These are phyloP conservation scores for Pachyseris speciosa DNA, from an alignment of 64 coral and sea anemone species.

Conservation along the genomic window DNA sequence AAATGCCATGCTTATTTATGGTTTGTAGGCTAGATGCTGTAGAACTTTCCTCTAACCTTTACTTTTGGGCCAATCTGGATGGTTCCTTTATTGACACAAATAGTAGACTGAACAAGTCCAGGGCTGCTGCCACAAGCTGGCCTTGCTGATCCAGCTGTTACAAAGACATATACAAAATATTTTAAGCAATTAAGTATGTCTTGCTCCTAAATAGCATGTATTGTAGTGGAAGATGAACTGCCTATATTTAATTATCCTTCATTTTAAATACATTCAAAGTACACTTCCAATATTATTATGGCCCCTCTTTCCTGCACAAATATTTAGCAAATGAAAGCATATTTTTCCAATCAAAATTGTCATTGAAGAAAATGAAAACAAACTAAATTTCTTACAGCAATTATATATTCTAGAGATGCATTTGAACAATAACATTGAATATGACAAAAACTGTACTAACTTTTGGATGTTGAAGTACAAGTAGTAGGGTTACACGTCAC, in stretches of 20 bases:
- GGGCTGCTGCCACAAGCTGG: not conserved
- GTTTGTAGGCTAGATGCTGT: not conserved
- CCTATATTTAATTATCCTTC: not conserved
- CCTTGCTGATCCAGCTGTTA: slow-evolving; percentile 7
- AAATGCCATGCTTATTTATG: too few relatives aligned
- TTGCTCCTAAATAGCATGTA: not conserved
- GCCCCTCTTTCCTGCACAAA: not conserved
- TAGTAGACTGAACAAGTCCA: not conserved
- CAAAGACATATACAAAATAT: not conserved
- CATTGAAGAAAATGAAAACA: not conserved
- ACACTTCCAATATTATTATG: not conserved
- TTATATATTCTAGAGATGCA: not conserved
- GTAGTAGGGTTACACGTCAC: not conserved
- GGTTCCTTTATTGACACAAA: not conserved
- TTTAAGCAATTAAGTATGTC: not conserved
- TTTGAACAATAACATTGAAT: not conserved
- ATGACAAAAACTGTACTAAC: not conserved
- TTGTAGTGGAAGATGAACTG: not conserved
- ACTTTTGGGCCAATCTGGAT: slow-evolving; percentile 10
- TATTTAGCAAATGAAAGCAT: not conserved
- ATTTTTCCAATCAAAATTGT: not conserved
- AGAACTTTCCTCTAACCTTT: not conserved
- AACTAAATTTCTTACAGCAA: slow-evolving; percentile 5
- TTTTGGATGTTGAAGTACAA: not conserved
- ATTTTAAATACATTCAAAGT: too few relatives aligned